Base-by-base conservation (phyloP, 2,888 invertebrate genomes). In the Agrochola macilenta region DNA sequence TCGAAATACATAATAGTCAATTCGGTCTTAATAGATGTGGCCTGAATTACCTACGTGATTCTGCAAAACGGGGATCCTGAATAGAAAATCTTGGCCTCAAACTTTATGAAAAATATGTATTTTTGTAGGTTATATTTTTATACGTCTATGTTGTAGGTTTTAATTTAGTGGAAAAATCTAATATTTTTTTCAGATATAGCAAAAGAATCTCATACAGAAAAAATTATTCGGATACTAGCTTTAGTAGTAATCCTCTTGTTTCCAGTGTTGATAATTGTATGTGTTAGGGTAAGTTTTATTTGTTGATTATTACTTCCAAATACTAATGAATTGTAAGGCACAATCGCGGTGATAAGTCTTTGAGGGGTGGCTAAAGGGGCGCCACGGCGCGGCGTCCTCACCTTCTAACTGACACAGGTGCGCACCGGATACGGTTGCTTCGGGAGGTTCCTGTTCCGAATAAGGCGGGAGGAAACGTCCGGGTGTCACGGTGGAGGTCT, bases 251-350 rank as follows among this genome's bases (percentile, higher is more conserved):
- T 94, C 66, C 61, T 93, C 26, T 49, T 93, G 54, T 93, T 87
- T 82, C 94, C 94, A n/a, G 1, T 93, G 1, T n/a, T 85, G 5
- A 79, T 93, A 12, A 0, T 92, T 2, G 76, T 89, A 71, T 91
- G 93, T 74, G 91, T 94, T 75, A 90, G 88, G 89, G 94, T 93
- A 78, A 91, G 91, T 86, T 73, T 68, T 52, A 61, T 43, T n/a
- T 63, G 4, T 49, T 61, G 23, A 46, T 8, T 43, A n/a, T 39
- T 65, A 49, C 43, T 81, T 58, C 17, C 9, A 79, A 57, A 64
- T 57, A 54, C 2, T 23, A n/a, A 46, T 39, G 8, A n/a, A n/a
- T 39, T 43, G 8, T 17, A 39, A 30, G 30, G 30, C 30, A 30
- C 30, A 30, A 1, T 30, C 30, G 30, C 30, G 30, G 30, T 30